Evolutionary conservation across 2,888 invertebrate species (phyloP).

Genomic region (Epinotia bilunana): DNA sequence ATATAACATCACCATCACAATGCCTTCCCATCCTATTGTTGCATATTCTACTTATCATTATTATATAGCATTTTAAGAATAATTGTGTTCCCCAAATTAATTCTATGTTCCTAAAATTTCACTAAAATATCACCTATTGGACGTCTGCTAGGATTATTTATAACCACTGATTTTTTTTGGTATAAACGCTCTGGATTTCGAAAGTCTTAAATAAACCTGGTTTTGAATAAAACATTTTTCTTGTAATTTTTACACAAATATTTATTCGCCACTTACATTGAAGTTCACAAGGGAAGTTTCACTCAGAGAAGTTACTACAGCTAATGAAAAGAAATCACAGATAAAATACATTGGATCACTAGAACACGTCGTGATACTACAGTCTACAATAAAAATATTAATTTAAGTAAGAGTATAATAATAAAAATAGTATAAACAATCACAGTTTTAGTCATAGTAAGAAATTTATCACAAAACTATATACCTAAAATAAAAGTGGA

Average conservation of each 20-base stretch:
- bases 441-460: slow-evolving; percentile 73
- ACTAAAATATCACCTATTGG: no score
- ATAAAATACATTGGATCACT: slow-evolving; percentile 70
- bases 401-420: slow-evolving; percentile 60
- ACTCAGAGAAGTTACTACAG: slow-evolving; percentile 65
- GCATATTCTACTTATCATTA: no score
- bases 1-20: no score
- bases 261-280: slow-evolving; percentile 77
- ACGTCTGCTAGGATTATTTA: no score
- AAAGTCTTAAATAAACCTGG: neutral
- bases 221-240: slow-evolving; percentile 41
- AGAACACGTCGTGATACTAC: slow-evolving; percentile 36
- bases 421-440: slow-evolving; percentile 63
- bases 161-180: no score
- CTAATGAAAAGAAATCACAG: slow-evolving; percentile 79
- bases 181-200: no score
- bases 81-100: no score
- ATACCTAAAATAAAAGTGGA: slow-evolving; percentile 55
- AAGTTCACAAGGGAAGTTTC: slow-evolving; percentile 74
- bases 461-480: slow-evolving; percentile 71
- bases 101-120: no score
- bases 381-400: slow-evolving; percentile 47
- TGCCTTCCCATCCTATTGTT: no score
- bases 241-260: slow-evolving; percentile 70
- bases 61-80: no score